These are phyloP conservation scores for Venustaconcha ellipsiformis DNA, from an alignment of 1,140 invertebrate species.

Conservation along the genomic window DNA sequence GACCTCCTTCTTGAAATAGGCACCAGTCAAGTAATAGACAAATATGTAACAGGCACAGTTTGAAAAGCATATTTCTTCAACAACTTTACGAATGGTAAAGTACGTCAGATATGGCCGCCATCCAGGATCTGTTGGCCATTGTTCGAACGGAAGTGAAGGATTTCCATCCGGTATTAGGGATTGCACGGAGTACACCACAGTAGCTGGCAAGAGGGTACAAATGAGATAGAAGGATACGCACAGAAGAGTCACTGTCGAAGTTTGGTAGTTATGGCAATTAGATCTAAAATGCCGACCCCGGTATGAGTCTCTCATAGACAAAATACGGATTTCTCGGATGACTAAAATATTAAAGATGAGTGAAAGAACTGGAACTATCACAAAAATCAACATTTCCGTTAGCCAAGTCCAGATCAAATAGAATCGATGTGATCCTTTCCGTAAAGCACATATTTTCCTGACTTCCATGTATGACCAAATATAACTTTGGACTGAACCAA, in stretches of 20 bases:
- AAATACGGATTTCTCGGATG: constrained; percentile 55
- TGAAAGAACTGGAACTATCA: constrained; percentile 57
- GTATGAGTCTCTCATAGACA: constrained; percentile 50
- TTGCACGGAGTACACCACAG: constrained; percentile 59
- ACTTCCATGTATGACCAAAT: constrained; percentile 52
- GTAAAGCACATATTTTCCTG: constrained; percentile 16
- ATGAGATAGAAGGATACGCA: constrained; percentile 67
- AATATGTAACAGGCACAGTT: constrained; percentile 68
- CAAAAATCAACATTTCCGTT: constrained; percentile 62
- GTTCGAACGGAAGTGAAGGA: constrained; percentile 25
- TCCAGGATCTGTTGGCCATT: constrained; percentile 40
- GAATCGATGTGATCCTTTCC: constrained; percentile 31
- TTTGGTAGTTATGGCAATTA: constrained; percentile 28
- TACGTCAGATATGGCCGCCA: constrained; percentile 61
- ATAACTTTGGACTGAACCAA: constrained; percentile 55
- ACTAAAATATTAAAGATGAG: constrained; percentile 66
- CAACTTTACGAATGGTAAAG: constrained; percentile 52
- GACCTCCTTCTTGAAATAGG: constrained; percentile 58
- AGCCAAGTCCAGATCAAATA: constrained; percentile 62
- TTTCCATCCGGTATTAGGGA: constrained; percentile 42
- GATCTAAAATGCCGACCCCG: constrained; percentile 13
- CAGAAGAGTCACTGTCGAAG: constrained; percentile 64
- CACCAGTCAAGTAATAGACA: constrained; percentile 65
- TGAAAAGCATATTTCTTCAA: constrained; percentile 63
- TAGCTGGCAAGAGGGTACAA: constrained; percentile 62